Conservation (phyloP, 2,888 invertebrate species). For the Cephus runcator region DNA sequence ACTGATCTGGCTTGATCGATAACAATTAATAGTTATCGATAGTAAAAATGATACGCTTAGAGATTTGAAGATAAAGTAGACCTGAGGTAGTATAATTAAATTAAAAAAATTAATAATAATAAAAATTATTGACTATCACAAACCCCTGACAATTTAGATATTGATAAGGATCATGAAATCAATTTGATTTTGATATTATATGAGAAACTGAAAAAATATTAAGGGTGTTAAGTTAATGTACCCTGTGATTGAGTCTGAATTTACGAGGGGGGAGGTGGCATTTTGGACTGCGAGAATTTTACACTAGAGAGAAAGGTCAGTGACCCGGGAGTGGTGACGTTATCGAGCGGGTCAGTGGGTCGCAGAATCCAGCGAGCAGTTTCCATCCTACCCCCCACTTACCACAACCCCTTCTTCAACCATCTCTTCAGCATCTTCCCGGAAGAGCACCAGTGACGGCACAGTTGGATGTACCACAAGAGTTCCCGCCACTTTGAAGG, state of each 20-base stretch:
- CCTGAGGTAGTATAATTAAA: background rate
- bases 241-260: background rate
- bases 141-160: background rate
- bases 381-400: constrained; percentile 40
- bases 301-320: constrained; percentile 56
- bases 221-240: background rate
- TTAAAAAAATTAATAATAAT: background rate
- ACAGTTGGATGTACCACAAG: background rate
- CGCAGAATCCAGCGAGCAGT: constrained; percentile 69
- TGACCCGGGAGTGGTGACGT: constrained; percentile 61
- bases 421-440: background rate
- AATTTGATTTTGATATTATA: no score
- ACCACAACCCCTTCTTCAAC: constrained; percentile 48
- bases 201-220: background rate
- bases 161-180: background rate
- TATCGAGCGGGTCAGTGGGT: constrained; percentile 74
- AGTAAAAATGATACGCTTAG: background rate
- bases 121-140: background rate
- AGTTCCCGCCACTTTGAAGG: background rate
- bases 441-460: background rate
- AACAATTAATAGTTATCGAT: background rate
- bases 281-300: constrained; percentile 40
- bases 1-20: background rate
- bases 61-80: background rate
- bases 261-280: constrained; percentile 11